Conservation (phyloP, 1,140 invertebrate species). For the Pogonomyrmex californicus region DNA sequence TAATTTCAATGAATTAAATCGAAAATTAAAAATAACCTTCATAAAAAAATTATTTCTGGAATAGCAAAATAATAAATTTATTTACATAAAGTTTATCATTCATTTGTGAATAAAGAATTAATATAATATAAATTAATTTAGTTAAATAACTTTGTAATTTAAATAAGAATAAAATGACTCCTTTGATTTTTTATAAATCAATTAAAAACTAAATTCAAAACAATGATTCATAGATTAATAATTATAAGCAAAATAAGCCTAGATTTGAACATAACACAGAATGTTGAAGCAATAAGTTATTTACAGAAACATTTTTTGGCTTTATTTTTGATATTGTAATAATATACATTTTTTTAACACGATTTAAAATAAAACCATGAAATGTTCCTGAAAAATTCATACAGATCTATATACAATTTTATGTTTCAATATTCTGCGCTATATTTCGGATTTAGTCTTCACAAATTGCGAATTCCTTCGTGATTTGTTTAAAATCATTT, state of each 20-base stretch:
- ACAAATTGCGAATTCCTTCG: background rate
- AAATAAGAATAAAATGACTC: background rate
- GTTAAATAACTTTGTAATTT: slow-evolving; percentile 5
- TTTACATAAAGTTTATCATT: slow-evolving; percentile 15
- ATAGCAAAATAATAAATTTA: background rate
- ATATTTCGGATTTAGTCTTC: background rate
- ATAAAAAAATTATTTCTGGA: background rate
- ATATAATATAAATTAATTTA: background rate
- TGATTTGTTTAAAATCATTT: background rate
- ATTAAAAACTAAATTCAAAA: slow-evolving; percentile 24
- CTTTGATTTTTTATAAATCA: background rate
- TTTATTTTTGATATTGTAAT: slow-evolving; percentile 12
- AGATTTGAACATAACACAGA: background rate
- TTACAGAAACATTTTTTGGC: background rate
- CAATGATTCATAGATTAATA: background rate
- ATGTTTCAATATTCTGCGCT: background rate
- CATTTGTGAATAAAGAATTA: background rate
- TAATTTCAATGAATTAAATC: slow-evolving; percentile 34
- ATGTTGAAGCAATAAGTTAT: background rate
- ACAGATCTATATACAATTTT: slow-evolving; percentile 11
- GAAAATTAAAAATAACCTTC: background rate
- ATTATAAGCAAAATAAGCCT: background rate
- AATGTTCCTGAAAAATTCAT: slow-evolving; percentile 7
- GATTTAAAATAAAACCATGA: slow-evolving; percentile 3
- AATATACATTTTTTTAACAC: background rate